Evolutionary conservation across 2,888 invertebrate genomes (phyloP).

Genomic region (Lepidocyrtinus sp.): DNA sequence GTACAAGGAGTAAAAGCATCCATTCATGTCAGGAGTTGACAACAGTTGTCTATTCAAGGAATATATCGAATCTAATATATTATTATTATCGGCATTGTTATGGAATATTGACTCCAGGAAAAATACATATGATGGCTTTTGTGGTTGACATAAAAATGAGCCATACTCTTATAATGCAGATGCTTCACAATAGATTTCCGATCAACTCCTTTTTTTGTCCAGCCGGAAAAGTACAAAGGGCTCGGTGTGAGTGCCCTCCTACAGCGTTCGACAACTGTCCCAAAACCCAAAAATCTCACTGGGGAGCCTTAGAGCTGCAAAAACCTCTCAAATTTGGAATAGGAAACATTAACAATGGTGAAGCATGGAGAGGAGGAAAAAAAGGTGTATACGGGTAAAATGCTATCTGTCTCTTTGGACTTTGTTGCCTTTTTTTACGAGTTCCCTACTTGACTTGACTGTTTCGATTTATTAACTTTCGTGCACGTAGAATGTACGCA

Average conservation of each 20-base stretch:
- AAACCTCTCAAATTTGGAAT: constrained; percentile 43
- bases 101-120: background rate
- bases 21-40: constrained; percentile 6
- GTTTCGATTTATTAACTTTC: too few species aligned
- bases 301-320: constrained; percentile 64
- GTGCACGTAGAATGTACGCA: too few species aligned
- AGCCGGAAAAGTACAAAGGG: constrained; percentile 70
- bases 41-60: constrained; percentile 12
- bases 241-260: constrained; percentile 67
- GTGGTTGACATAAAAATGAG: constrained; percentile 60
- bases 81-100: background rate
- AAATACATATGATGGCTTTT: constrained; percentile 50
- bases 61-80: background rate
- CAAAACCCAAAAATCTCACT: constrained; percentile 70
- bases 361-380: constrained; percentile 10
- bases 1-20: background rate
- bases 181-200: constrained; percentile 3
- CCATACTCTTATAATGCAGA: background rate
- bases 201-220: constrained; percentile 32
- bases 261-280: constrained; percentile 69
- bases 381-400: constrained; percentile 4
- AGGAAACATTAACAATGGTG: background rate
- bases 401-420: background rate
- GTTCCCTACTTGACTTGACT: too few species aligned
- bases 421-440: background rate